Conservation (phyloP, 2,888 invertebrate genomes). For the Adelphocoris suturalis region DNA sequence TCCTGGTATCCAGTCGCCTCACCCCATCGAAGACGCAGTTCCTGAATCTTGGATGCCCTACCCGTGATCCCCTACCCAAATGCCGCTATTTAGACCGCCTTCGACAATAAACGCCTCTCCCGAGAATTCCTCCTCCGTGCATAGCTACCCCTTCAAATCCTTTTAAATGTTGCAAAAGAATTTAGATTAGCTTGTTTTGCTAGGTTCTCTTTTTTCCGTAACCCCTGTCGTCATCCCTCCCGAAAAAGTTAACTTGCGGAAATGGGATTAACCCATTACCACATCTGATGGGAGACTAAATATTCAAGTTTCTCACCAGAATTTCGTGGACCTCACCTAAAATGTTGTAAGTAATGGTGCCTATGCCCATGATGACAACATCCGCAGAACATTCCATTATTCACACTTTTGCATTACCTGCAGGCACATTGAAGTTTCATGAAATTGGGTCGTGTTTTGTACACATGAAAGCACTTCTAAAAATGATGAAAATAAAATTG, state of each 20-base stretch:
- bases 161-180: constrained; percentile 70
- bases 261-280: constrained; percentile 48
- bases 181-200: constrained; percentile 68
- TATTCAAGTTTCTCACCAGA: constrained; percentile 41
- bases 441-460: background rate
- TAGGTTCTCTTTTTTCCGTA: constrained; percentile 29
- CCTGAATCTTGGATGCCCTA: constrained; percentile 65
- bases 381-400: constrained; percentile 48
- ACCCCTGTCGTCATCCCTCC: background rate
- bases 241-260: constrained; percentile 4
- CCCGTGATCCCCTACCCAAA: constrained; percentile 60
- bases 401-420: background rate
- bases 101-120: constrained; percentile 71
- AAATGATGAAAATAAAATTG: too few relatives aligned
- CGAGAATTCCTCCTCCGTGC: constrained; percentile 60
- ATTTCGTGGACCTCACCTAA: background rate
- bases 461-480: too few relatives aligned
- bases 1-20: background rate
- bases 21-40: constrained; percentile 19
- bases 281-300: constrained; percentile 58
- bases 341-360: background rate
- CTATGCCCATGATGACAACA: constrained; percentile 33
- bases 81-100: constrained; percentile 70
- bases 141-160: constrained; percentile 53
- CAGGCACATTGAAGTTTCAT: background rate